phyloP scores from a whole-genome alignment of 2,888 invertebrate genomes.

The Polietes domitor region DNA sequence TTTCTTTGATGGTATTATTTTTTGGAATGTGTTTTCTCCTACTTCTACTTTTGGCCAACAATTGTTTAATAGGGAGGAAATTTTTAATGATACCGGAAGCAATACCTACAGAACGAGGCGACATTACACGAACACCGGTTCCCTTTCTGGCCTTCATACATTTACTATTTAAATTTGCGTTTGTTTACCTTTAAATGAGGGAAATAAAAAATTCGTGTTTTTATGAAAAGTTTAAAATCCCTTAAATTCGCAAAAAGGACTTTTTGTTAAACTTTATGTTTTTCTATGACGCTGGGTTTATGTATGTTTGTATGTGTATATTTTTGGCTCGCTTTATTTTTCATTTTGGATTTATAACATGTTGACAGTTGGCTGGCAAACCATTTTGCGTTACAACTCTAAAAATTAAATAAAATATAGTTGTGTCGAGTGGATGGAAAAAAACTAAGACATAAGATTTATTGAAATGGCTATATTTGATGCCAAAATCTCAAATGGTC shows the following conservation, averaged over 20 bases:
- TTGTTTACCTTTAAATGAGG: not conserved
- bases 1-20: constrained; percentile 6
- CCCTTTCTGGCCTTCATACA: not conserved
- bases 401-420: constrained; percentile 16
- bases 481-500: not conserved
- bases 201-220: constrained; percentile 14
- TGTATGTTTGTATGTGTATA: not conserved
- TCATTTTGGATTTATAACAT: constrained; percentile 35
- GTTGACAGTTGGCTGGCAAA: constrained; percentile 58
- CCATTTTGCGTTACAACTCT: constrained; percentile 36
- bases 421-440: not conserved
- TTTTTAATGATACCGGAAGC: constrained; percentile 65
- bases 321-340: constrained; percentile 19
- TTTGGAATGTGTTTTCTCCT: constrained; percentile 49
- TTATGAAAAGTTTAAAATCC: not conserved
- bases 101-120: not conserved
- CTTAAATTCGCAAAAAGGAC: not conserved
- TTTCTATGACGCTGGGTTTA: not conserved
- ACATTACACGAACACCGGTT: constrained; percentile 11
- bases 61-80: constrained; percentile 65
- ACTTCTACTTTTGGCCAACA: constrained; percentile 40
- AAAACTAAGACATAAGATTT: constrained; percentile 29
- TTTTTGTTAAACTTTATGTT: constrained; percentile 8
- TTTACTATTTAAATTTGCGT: constrained; percentile 9
- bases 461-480: constrained; percentile 5